Conservation (phyloP, 2,113 vertebrate genomes). For the Vulpes lagopus region DNA sequence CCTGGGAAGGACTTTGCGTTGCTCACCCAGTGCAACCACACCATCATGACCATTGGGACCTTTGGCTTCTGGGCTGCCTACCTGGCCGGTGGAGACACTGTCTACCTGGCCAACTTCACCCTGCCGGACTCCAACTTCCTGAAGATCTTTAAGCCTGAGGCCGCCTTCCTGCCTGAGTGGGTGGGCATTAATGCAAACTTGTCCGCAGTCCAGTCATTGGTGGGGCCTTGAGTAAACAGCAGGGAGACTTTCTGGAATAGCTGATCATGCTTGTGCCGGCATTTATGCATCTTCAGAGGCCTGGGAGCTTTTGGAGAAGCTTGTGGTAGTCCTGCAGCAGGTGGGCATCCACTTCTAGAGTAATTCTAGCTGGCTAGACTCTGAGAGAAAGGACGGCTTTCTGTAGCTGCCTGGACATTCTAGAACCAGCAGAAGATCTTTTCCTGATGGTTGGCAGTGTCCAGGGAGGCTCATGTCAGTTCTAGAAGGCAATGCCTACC, state of each 20-base stretch:
- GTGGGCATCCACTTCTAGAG: background rate
- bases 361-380: background rate
- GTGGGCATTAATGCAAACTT: slow-evolving; percentile 82
- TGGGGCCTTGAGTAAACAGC: background rate
- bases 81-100: slow-evolving; percentile 78
- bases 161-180: slow-evolving; percentile 83
- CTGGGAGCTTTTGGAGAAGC: background rate
- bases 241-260: background rate
- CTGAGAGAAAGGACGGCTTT: background rate
- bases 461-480: background rate
- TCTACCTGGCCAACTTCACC: slow-evolving; percentile 85
- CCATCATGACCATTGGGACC: slow-evolving; percentile 85
- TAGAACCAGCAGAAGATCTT: background rate
- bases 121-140: slow-evolving; percentile 79
- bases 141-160: slow-evolving; percentile 77
- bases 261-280: background rate
- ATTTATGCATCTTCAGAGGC: background rate
- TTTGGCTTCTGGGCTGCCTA: slow-evolving; percentile 86
- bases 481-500: background rate
- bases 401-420: background rate
- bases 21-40: slow-evolving; percentile 84
- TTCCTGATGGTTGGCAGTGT: background rate
- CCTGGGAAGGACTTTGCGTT: slow-evolving; percentile 79
- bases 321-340: background rate
- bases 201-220: slow-evolving; percentile 59